phyloP scores from a whole-genome alignment of 35 echinoderm and acorn worm genomes.

The Acanthaster planci region DNA sequence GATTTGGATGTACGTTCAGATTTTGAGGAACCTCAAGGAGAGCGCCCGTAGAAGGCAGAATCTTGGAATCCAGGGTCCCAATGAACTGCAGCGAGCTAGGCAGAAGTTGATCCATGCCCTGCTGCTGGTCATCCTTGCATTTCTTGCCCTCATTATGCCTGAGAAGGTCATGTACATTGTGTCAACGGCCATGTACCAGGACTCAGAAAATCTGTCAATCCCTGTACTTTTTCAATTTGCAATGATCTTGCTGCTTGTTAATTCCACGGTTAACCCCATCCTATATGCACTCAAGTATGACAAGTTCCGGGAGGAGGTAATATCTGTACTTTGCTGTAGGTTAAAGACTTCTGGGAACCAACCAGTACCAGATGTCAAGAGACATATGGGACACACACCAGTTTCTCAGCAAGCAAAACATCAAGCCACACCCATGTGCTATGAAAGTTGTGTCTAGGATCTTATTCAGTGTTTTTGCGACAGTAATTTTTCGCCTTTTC shows the following conservation, averaged over 20 bases:
- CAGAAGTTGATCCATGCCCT: background rate
- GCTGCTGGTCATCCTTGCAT: background rate
- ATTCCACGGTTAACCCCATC: background rate
- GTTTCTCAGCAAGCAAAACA: no score
- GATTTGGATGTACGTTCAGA: slow-evolving; percentile 4
- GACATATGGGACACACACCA: no score
- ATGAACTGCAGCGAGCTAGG: background rate
- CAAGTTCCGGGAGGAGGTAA: background rate
- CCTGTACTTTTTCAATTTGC: background rate
- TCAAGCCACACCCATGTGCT: no score
- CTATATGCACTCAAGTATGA: background rate
- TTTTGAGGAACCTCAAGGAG: background rate
- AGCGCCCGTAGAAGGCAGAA: background rate
- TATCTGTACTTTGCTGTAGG: background rate
- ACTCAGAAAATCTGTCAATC: background rate
- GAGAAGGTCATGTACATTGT: background rate
- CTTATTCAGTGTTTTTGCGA: no score
- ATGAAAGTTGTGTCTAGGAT: no score
- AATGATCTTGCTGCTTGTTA: background rate
- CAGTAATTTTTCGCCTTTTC: no score
- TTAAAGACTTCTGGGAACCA: background rate
- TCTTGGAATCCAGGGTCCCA: background rate
- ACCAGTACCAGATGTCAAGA: no score
- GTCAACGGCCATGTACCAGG: background rate
- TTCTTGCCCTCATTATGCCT: background rate